These are phyloP conservation scores for Whitmania pigra DNA, from an alignment of 1,140 invertebrate genomes.

Conservation along the genomic window DNA sequence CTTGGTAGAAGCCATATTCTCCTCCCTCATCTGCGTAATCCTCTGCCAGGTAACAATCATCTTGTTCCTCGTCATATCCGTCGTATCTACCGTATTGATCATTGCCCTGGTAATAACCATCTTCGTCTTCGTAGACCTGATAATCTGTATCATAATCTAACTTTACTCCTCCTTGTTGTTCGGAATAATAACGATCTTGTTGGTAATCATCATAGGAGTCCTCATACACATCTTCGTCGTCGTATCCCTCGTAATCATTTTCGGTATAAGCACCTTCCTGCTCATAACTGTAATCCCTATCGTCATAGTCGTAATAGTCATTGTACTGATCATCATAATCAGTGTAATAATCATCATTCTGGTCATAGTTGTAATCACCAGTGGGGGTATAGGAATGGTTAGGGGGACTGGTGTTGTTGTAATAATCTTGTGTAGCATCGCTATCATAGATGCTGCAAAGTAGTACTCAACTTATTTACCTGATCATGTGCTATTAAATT, in stretches of 20 bases:
- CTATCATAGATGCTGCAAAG: slow-evolving; percentile 24
- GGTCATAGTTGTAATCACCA: slow-evolving; percentile 26
- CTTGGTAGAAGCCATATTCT: slow-evolving; percentile 12
- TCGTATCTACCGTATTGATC: slow-evolving; percentile 24
- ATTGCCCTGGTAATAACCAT: slow-evolving; percentile 23
- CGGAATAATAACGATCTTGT: slow-evolving; percentile 25
- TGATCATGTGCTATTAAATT: background rate
- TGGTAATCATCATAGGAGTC: slow-evolving; percentile 26
- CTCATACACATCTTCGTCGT: slow-evolving; percentile 25
- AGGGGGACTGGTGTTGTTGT: slow-evolving; percentile 22
- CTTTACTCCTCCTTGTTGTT: slow-evolving; percentile 24
- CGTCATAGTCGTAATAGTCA: slow-evolving; percentile 24
- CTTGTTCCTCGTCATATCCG: slow-evolving; percentile 26
- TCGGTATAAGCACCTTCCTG: slow-evolving; percentile 22
- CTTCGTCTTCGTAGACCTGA: slow-evolving; percentile 19
- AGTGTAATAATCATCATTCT: slow-evolving; percentile 29
- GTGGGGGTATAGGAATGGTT: slow-evolving; percentile 26
- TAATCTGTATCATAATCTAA: slow-evolving; percentile 23
- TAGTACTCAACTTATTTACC: background rate
- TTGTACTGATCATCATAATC: slow-evolving; percentile 28
- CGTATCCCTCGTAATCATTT: slow-evolving; percentile 21
- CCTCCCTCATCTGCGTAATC: slow-evolving; percentile 19
- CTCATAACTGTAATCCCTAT: slow-evolving; percentile 23
- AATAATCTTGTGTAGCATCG: slow-evolving; percentile 25
- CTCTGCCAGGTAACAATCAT: slow-evolving; percentile 12